Percentiles rank a stretch among this genome's conserved stretches.
These are phyloP conservation scores for Pristiophorus japonicus DNA, from an alignment of 2,113 vertebrate genomes.

Conservation along the genomic window DNA sequence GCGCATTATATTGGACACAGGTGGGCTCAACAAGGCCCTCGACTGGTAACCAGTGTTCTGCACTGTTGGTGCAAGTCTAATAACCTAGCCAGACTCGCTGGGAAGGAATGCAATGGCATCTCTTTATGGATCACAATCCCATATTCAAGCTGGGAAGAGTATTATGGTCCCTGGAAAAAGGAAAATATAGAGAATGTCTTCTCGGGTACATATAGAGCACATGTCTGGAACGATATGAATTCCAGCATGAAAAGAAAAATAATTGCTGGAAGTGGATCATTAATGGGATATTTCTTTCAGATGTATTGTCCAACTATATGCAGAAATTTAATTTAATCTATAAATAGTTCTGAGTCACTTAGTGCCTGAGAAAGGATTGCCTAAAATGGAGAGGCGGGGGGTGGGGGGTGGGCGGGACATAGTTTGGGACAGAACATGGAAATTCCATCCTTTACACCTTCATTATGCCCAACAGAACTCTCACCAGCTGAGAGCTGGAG, in stretches of 20 bases:
- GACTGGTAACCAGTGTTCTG: not conserved
- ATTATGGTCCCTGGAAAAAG: not conserved
- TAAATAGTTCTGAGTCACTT: not conserved
- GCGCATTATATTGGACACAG: not conserved
- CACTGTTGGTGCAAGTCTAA: not conserved
- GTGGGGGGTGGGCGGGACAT: not conserved
- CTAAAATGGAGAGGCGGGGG: not conserved
- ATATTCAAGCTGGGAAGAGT: not conserved
- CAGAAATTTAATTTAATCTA: not conserved
- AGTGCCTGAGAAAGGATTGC: not conserved
- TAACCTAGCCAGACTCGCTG: not conserved
- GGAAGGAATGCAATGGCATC: not conserved
- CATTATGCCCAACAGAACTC: not conserved
- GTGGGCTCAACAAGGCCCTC: not conserved
- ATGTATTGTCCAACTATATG: not conserved
- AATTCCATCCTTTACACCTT: not conserved
- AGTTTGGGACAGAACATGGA: not conserved
- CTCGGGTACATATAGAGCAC: not conserved
- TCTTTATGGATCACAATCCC: not conserved
- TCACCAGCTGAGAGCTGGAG: not conserved
- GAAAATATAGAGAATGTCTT: not conserved
- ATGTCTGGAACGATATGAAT: conserved; percentile 2
- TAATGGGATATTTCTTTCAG: not conserved
- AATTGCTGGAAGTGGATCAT: not conserved
- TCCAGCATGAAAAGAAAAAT: not conserved